Base-by-base conservation (phyloP, 2,888 invertebrate species). In the Caenorhabditis drosophilae region DNA sequence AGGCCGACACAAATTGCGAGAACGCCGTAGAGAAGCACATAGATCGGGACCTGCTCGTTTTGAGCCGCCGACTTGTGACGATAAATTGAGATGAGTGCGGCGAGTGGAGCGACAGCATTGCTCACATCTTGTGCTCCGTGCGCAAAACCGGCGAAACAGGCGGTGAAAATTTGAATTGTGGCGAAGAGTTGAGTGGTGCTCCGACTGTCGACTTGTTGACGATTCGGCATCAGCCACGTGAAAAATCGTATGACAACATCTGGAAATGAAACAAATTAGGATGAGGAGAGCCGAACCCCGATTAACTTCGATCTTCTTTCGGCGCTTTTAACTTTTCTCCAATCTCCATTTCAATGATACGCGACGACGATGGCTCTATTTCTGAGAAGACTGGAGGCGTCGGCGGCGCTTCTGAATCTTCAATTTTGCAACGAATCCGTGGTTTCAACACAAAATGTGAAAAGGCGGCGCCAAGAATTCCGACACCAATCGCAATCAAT, bases 71-170 rank as follows among this genome's bases (percentile, higher is more conserved):
- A 45, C 18, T 92, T 92, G 82, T 92, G 91, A 4, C 89, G 88
- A 84, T 91, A 94, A 70, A 96, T 90, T 83, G 93, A 88, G 90
- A 93, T 95, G 2, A 98, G 86, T 0, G 93, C 94, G 59, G 97
- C 92, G 49, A 98, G 87, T 0, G 97, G 97, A 2, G 97, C 97
- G 80, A 98, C 96, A 2, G 96, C 95, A 85, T 98, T 98, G 85
- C 95, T 81, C 27, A 98, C 97, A 85, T 98, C 97, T 84, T 98
- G 97, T 16, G 96, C 97, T 31, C 97, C 97, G 83, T 98, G 73
- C 18, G 96, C 97, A 84, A 98, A 98, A 52, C 95, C 92, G 1
- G 95, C 96, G 85, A 97, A 97, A 15, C 92, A 90, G 3, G 97
- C 97, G 0, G 97, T 97, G 59, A 98, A 87, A 53, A 97, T 90